These are phyloP conservation scores for Hylomyscus alleni DNA, from an alignment of 2,797 vertebrate species.

Conservation along the genomic window DNA sequence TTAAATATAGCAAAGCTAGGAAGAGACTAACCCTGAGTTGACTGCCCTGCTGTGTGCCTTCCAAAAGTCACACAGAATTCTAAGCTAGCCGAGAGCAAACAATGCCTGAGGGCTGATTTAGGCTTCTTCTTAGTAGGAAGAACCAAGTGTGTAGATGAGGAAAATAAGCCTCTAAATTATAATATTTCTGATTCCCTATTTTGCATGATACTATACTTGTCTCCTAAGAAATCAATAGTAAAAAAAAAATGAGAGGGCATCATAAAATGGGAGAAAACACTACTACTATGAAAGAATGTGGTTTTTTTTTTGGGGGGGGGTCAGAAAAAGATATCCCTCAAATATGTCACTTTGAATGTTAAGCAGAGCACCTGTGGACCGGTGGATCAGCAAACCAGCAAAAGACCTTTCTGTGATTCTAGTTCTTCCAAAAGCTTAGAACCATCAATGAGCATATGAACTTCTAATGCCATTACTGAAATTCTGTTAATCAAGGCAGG, in stretches of 20 bases:
- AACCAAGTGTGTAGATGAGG: not conserved
- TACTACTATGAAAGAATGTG: not conserved
- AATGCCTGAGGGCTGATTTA: not conserved
- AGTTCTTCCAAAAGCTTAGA: not conserved
- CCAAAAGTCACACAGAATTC: not conserved
- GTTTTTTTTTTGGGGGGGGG: no score
- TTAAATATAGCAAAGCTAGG: not conserved
- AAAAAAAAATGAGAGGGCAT: not conserved
- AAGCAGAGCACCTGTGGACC: not conserved
- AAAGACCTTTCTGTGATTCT: not conserved
- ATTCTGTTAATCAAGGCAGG: not conserved
- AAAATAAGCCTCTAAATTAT: slow-evolving; percentile 22
- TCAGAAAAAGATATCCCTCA: not conserved
- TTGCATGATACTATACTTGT: not conserved
- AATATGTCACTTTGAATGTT: not conserved
- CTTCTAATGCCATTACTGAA: not conserved
- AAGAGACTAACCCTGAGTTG: not conserved
- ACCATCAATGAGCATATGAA: no score
- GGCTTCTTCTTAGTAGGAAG: not conserved
- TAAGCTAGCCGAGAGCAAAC: not conserved
- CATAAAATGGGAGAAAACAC: not conserved
- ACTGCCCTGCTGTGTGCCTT: not conserved
- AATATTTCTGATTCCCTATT: not conserved
- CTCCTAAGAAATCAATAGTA: not conserved
- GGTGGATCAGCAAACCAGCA: not conserved